Conservation (phyloP, 2,113 vertebrate species). For the Hemiscyllium ocellatum region DNA sequence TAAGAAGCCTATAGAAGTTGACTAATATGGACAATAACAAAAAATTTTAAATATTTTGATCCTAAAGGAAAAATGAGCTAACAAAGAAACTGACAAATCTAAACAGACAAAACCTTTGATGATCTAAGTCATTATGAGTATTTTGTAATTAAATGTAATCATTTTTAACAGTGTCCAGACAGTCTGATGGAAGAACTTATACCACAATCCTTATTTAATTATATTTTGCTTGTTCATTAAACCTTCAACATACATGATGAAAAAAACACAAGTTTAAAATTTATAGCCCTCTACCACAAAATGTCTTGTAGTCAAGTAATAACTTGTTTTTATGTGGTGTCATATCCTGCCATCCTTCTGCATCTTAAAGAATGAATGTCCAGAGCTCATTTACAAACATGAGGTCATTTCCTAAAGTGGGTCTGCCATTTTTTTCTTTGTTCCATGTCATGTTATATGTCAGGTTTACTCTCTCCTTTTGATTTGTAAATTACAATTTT, state of each 20-base stretch:
- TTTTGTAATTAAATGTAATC: neutral
- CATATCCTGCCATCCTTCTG: constrained; percentile 33
- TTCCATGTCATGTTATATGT: neutral
- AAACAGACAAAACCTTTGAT: neutral
- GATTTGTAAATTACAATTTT: neutral
- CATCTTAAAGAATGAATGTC: constrained; percentile 11
- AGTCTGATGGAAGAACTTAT: neutral
- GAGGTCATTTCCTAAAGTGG: constrained; percentile 24
- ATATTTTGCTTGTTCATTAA: neutral
- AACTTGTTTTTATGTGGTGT: constrained; percentile 36
- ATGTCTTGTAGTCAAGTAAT: constrained; percentile 28
- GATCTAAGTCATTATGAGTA: neutral
- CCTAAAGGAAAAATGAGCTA: neutral
- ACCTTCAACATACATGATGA: constrained; percentile 23
- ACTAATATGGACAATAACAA: neutral
- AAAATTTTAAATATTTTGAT: neutral
- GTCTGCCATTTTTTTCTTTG: constrained; percentile 8
- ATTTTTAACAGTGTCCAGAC: constrained; percentile 13
- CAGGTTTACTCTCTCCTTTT: neutral
- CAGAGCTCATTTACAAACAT: constrained; percentile 32
- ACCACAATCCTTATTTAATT: constrained; percentile 32
- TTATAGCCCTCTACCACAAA: constrained; percentile 29
- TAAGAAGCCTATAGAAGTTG: neutral
- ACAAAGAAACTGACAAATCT: neutral
- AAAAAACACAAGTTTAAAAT: constrained; percentile 18